Base-by-base conservation (phyloP, 1,140 invertebrate genomes). In the Ceratosolen fusciceps region DNA sequence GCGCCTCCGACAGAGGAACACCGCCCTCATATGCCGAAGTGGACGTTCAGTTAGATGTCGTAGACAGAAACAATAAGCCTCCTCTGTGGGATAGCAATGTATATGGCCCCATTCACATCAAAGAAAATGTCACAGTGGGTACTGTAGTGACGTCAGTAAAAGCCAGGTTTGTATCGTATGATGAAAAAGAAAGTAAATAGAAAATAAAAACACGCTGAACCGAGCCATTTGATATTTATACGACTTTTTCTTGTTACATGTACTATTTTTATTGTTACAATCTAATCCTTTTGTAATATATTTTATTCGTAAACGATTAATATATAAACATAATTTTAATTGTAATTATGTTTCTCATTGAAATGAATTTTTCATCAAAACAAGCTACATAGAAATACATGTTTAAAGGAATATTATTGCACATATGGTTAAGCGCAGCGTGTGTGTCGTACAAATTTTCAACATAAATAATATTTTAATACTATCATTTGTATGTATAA, bases 41-140 rank as follows among this genome's bases (percentile, higher is more conserved):
- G 91, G 96, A 98, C 92, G 96, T 98, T 92, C 95, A 97, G 91
- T 95, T 98, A 94, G 96, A 97, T 93, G 96, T 98, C 92, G 96
- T 98, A 92, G 96, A 98, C 94, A 95, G 96, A 92, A 97, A 97
- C 94, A 98, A 97, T 95, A 98, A 98, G 93, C 96, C 97, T 90
- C 97, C 97, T 91, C 93, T 97, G 90, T 98, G 96, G 96, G 96
- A 98, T 93, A 93, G 93, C 91, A 94, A 92, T 92, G 93, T 96
- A 92, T 98, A 98, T 94, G 96, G 96, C 92, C 96, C 96, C 92
- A 96, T 96, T 93, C 95, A 95, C 94, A 96, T 98, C 93, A 95
- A 95, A 94, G 97, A 98, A 95, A 98, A 98, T 95, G 96, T 97
- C 93, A 97, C 96, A 94, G 96, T 98, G 93, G 96, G 97, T 94